These are phyloP conservation scores for Luperina testacea DNA, from an alignment of 2,888 invertebrate species.

Conservation along the genomic window DNA sequence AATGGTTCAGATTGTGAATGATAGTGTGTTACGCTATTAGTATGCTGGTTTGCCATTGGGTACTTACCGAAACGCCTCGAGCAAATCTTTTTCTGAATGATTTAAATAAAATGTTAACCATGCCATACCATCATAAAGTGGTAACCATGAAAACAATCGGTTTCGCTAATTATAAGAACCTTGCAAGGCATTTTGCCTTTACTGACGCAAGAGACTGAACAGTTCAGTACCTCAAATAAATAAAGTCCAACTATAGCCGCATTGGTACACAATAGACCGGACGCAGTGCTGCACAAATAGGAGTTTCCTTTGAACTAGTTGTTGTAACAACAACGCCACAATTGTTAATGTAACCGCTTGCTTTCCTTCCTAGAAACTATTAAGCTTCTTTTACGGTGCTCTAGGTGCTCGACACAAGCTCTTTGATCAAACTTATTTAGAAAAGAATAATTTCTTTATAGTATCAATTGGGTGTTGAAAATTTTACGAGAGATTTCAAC, in stretches of 20 bases:
- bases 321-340: conserved; percentile 74
- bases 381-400: conserved; percentile 66
- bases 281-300: conserved; percentile 83
- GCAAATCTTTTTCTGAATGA: too few species aligned
- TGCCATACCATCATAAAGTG: too few species aligned
- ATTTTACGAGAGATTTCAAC: conserved; percentile 33
- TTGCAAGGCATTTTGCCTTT: conserved; percentile 19
- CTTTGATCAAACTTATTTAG: conserved; percentile 61
- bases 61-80: not conserved
- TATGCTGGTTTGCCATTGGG: not conserved
- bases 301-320: conserved; percentile 86
- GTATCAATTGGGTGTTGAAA: conserved; percentile 48
- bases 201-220: conserved; percentile 30
- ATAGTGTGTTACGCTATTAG: too few species aligned
- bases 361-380: conserved; percentile 74
- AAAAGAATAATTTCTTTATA: conserved; percentile 47
- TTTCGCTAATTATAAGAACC: conserved; percentile 28
- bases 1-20: too few species aligned
- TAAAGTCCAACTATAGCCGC: conserved; percentile 76
- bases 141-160: not conserved
- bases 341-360: conserved; percentile 76
- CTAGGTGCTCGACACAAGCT: conserved; percentile 46
- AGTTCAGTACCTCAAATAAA: conserved; percentile 58
- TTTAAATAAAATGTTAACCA: too few species aligned
- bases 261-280: conserved; percentile 81